phyloP scores from a whole-genome alignment of 2,888 invertebrate genomes.

The Polietes domitor region DNA sequence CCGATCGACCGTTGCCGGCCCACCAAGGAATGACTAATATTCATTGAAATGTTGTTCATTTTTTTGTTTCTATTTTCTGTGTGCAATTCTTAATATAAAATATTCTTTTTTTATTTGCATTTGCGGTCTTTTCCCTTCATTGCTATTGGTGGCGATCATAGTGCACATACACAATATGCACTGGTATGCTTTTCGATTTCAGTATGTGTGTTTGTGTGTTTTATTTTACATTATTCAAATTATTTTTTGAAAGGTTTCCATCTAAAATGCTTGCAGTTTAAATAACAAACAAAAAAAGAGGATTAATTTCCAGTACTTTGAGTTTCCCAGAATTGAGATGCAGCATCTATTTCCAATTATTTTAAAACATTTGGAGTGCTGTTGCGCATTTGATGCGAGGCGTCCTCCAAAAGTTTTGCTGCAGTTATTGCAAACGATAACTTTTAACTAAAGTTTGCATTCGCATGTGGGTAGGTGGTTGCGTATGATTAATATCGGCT shows the following conservation, averaged over 20 bases:
- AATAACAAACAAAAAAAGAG: too few species aligned
- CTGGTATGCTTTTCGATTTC: not conserved
- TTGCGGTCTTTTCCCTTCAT: not conserved
- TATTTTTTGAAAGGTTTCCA: not conserved
- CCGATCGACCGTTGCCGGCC: not conserved
- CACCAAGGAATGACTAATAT: slow-evolving; percentile 57
- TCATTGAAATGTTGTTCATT: slow-evolving; percentile 28
- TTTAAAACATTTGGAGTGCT: not conserved
- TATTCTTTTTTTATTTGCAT: not conserved
- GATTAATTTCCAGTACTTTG: not conserved
- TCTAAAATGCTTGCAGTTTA: too few species aligned
- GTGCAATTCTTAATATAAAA: not conserved
- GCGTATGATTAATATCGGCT: too few species aligned
- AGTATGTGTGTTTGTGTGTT: too few species aligned
- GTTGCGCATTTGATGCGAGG: too few species aligned
- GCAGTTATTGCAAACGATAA: too few species aligned
- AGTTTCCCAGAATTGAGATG: not conserved
- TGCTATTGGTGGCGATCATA: not conserved
- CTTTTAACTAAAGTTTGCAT: too few species aligned
- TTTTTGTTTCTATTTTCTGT: not conserved
- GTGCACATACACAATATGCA: not conserved
- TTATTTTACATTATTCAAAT: not conserved
- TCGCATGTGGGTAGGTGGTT: too few species aligned
- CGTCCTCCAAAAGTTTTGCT: too few species aligned
- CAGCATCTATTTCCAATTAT: not conserved